Evolutionary conservation across 2,797 vertebrate species (phyloP), one percentile per base, ranked within the genome.

Genomic region (Lutjanus argentimaculatus): DNA sequence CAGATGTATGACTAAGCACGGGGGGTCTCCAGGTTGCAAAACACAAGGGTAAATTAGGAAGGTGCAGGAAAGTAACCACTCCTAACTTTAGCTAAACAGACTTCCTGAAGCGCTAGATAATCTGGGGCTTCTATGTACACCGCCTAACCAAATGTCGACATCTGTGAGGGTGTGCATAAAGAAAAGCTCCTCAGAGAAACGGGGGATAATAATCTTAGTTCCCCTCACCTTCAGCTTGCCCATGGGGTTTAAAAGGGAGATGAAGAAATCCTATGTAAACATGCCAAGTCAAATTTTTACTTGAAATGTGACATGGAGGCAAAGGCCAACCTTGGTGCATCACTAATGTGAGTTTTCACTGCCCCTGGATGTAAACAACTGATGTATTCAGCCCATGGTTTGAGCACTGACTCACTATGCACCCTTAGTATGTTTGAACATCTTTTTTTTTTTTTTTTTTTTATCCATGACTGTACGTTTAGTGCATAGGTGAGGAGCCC

Each of bases 111-210:
- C 90, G 71, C 79, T 51, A 85, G 93, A 90, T 95, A 95, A 95
- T 95, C 94, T 92, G 88, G 85, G 93, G 93, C 92, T 94, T 94
- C 92, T 88, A 89, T 86, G 92, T 93, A 95, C 94, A 95, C 93
- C 88, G 93, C 93, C 93, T 94, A 94, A 94, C 94, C 94, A 95
- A 95, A 95, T 95, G 94, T 95, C 93, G 94, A 95, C 94, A 95
- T 95, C 94, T 95, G 94, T 90, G 93, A 94, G 93, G 94, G 93
- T 94, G 93, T 93, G 93, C 93, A 94, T 93, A 88, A 93, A 92
- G 94, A 92, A 94, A 94, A 93, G 90, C 93, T 94, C 92, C 94
- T 92, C 92, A 76, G 93, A 94, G 93, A 89, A 93, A 93, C 75
- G 80, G 86, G 91, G 94, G 94, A 94, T 95, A 92, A 95, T 94